phyloP scores from a whole-genome alignment of 2,797 vertebrate genomes.

The Trachops cirrhosus region DNA sequence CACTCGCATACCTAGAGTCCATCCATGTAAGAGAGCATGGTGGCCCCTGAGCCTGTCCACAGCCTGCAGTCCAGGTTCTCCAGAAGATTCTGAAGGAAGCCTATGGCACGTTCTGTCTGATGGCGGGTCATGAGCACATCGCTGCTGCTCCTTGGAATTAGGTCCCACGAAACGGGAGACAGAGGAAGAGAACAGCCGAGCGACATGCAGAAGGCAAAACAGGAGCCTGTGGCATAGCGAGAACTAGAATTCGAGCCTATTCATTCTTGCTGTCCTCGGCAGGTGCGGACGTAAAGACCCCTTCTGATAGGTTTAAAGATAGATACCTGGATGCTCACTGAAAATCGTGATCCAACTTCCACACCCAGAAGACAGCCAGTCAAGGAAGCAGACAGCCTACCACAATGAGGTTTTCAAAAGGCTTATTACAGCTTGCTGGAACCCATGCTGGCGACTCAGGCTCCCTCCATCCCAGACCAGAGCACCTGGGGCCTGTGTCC shows the following conservation, averaged over 20 bases:
- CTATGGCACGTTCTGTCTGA: background rate
- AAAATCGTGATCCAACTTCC: background rate
- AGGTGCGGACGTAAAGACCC: background rate
- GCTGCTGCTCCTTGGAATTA: background rate
- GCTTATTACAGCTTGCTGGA: background rate
- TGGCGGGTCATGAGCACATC: background rate
- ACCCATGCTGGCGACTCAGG: background rate
- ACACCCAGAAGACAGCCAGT: background rate
- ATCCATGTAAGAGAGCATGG: background rate
- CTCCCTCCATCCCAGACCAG: background rate
- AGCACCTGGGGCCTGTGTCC: too few species aligned
- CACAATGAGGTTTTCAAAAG: background rate
- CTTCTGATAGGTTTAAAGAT: background rate
- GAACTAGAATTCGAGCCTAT: background rate
- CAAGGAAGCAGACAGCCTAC: background rate
- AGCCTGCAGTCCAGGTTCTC: background rate
- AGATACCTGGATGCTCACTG: background rate
- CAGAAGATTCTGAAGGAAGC: background rate
- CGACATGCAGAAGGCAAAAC: rapidly evolving
- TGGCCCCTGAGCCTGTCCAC: background rate
- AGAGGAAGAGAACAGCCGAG: background rate
- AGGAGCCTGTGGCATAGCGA: background rate
- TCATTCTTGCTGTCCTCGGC: background rate
- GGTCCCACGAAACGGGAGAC: background rate
- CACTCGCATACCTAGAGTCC: background rate